phyloP scores from a whole-genome alignment of 2,113 vertebrate species.

The Erinaceus europaeus region DNA sequence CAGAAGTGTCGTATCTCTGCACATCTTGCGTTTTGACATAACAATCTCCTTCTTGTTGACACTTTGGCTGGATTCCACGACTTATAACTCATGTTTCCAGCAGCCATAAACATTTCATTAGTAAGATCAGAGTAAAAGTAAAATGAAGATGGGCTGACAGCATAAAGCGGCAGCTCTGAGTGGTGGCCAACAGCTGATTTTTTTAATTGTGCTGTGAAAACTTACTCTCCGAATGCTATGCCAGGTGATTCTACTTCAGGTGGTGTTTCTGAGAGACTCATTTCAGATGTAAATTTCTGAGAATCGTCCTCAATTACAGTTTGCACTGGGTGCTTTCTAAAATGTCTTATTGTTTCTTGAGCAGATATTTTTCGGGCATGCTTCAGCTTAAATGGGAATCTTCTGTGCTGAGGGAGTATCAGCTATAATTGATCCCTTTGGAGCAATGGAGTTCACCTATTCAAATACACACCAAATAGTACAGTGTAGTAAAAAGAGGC shows the following conservation, averaged over 20 bases:
- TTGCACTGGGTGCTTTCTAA: not conserved
- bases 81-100: not conserved
- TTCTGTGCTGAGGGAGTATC: not conserved
- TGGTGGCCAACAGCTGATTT: not conserved
- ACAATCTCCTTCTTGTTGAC: not conserved
- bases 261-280: not conserved
- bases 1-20: not conserved
- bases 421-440: not conserved
- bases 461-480: constrained; percentile 9
- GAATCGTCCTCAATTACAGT: not conserved
- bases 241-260: not conserved
- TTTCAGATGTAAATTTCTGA: not conserved
- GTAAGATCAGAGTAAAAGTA: not conserved
- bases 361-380: not conserved
- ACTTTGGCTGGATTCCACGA: not conserved
- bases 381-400: not conserved
- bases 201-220: constrained; percentile 4
- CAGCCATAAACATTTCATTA: not conserved
- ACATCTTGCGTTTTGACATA: not conserved
- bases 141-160: not conserved
- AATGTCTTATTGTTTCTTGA: not conserved
- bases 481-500: not conserved
- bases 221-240: not conserved
- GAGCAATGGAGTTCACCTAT: not conserved
- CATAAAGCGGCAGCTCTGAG: not conserved